Base-by-base conservation (phyloP, 1,140 invertebrate genomes). In the Ylistrum balloti region DNA sequence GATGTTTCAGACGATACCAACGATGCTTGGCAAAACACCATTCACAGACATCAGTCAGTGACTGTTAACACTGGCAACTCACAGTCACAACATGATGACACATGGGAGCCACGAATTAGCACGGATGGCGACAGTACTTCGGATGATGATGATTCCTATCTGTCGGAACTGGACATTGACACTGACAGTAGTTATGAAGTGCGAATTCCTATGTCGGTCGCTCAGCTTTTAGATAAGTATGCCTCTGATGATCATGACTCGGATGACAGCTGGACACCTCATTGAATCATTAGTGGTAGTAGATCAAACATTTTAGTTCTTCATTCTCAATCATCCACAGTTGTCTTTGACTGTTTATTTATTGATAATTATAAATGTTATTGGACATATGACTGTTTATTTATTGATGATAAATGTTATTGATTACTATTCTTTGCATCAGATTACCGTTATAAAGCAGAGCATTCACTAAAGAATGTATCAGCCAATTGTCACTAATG, bases 131-230 rank as follows among this genome's bases (percentile, higher is more conserved):
- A 88, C 28, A 85, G 56, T 45, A 33, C 32, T 33, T 88, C 87
- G 32, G 35, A 45, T 38, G 34, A 88, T 88, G 87, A 88, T 34
- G 33, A 34, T 74, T 38, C 28, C 0, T 38, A 88, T 33, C 56
- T 74, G n/a, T 74, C 56, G 0, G 56, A 74, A 5, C 56, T 74
- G 2, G 90, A 89, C 74, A 38, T 56, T 17, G 87, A 85, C 34
- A 90, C 74, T 22, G 89, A 41, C 22, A 91, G 91, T 74, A 89
- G 88, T 33, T 91, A 91, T 56, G 89, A 90, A 33, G 91, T 91
- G 5, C 20, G 45, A n/a, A 34, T 91, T 22, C 91, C 91, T 56
- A 91, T 90, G 88, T 86, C 91, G 22, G 86, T 87, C 10, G 38
- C 56, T 22, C 56, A 91, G 28, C 74, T 88, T 7, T 74, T 91